Conservation (phyloP, 2,797 vertebrate genomes). For the Pampus argenteus region DNA sequence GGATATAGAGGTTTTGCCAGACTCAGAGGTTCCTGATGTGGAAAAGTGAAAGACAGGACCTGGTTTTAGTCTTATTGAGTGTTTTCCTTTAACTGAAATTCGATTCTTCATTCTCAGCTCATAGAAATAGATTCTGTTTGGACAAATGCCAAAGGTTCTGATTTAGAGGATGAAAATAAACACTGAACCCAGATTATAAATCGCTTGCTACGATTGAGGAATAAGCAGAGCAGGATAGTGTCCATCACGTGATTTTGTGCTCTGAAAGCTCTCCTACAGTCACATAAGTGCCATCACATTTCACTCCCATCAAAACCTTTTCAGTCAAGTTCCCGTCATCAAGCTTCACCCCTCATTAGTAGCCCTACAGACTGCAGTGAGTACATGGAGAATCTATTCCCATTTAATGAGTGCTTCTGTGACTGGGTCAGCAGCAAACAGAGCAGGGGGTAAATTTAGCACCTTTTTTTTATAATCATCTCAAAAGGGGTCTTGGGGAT, state of each 20-base stretch:
- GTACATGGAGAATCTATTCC: slow-evolving; percentile 50
- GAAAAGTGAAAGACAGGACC: neutral
- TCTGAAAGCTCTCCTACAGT: slow-evolving; percentile 30
- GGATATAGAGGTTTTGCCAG: neutral
- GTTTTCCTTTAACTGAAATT: slow-evolving; percentile 4
- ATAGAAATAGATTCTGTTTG: neutral
- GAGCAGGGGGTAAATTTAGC: slow-evolving; percentile 61
- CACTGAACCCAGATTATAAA: neutral
- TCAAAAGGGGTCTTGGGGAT: slow-evolving; percentile 25
- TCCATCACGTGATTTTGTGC: neutral
- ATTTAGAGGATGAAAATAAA: slow-evolving; percentile 8
- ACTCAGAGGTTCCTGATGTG: neutral
- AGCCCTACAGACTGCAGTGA: slow-evolving; percentile 31
- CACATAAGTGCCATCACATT: slow-evolving; percentile 40
- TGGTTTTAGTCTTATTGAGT: neutral
- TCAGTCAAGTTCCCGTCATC: slow-evolving; percentile 59
- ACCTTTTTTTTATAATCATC: slow-evolving; percentile 64
- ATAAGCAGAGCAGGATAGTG: slow-evolving; percentile 4
- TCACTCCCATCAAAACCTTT: slow-evolving; percentile 41
- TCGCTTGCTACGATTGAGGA: neutral
- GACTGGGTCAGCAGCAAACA: slow-evolving; percentile 60
- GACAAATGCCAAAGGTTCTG: neutral
- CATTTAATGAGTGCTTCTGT: slow-evolving; percentile 67
- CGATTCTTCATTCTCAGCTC: neutral
- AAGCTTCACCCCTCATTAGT: slow-evolving; percentile 65